A percentile compares a stretch with the other conserved stretches of the same genome.
phyloP scores from a whole-genome alignment of 2,797 vertebrate species.

The Falco rusticolus region DNA sequence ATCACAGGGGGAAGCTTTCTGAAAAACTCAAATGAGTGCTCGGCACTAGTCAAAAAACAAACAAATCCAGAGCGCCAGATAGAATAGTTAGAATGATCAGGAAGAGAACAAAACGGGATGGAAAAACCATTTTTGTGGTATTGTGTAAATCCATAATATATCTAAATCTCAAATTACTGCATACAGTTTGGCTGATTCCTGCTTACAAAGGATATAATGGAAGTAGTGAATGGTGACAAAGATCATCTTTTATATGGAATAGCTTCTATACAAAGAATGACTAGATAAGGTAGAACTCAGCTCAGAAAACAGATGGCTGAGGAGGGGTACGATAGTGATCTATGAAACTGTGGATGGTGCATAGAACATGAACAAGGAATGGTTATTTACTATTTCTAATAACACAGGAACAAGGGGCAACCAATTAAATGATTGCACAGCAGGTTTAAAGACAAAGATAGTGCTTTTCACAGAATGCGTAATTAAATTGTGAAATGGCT shows the following conservation, averaged over 20 bases:
- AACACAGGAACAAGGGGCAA: constrained; percentile 52
- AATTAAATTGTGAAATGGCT: constrained; percentile 68
- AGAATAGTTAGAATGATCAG: not conserved
- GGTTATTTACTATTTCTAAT: constrained; percentile 74
- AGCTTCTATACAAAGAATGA: constrained; percentile 26
- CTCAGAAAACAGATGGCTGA: constrained; percentile 50
- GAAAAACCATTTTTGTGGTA: not conserved
- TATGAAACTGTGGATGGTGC: not conserved
- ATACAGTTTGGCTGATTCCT: constrained; percentile 6
- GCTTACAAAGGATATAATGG: constrained; percentile 44
- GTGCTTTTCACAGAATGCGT: constrained; percentile 54
- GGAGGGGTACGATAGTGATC: constrained; percentile 8
- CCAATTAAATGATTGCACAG: constrained; percentile 69
- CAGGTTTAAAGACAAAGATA: constrained; percentile 58
- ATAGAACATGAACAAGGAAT: not conserved
- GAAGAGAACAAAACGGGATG: not conserved
- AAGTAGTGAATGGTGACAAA: not conserved
- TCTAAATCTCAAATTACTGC: constrained; percentile 40
- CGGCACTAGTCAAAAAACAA: not conserved
- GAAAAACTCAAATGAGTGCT: not conserved
- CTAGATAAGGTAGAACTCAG: not conserved
- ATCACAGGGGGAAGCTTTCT: not conserved
- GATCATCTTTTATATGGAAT: constrained; percentile 30
- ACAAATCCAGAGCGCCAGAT: not conserved
- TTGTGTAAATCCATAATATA: constrained; percentile 44